These are phyloP conservation scores for Rhagonycha fulva DNA, from an alignment of 2,888 invertebrate species.

Conservation along the genomic window DNA sequence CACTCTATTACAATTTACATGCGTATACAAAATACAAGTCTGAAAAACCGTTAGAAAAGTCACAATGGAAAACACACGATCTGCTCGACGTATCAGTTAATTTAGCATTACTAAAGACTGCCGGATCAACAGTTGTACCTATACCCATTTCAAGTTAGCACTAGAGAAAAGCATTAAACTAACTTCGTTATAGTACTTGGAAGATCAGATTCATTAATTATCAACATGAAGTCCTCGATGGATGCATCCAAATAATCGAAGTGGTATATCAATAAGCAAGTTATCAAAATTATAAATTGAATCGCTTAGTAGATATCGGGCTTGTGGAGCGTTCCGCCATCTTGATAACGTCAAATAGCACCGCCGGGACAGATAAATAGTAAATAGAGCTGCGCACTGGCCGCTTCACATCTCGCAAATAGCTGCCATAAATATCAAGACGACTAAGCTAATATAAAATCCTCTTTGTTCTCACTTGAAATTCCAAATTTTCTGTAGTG, in stretches of 20 bases:
- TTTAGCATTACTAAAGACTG: background rate
- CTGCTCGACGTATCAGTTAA: background rate
- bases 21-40: background rate
- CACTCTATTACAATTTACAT: background rate
- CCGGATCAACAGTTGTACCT: too few species aligned
- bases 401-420: slow-evolving; percentile 50
- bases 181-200: too few species aligned
- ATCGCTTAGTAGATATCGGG: slow-evolving; percentile 24
- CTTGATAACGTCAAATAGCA: slow-evolving; percentile 54
- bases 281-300: slow-evolving; percentile 24
- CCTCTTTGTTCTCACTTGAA: slow-evolving; percentile 37
- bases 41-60: too few species aligned
- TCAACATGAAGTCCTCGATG: background rate
- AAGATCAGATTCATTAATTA: background rate
- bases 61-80: too few species aligned
- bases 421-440: slow-evolving; percentile 51
- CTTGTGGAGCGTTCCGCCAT: slow-evolving; percentile 42
- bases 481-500: slow-evolving; percentile 31
- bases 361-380: slow-evolving; percentile 54
- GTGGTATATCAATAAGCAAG: slow-evolving; percentile 6
- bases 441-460: slow-evolving; percentile 46
- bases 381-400: slow-evolving; percentile 52
- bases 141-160: background rate
- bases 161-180: background rate
- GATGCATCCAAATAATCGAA: background rate